Evolutionary conservation across 2,113 vertebrate species (phyloP), one percentile per base, ranked within the genome.

Genomic region (Epinephelus moara): DNA sequence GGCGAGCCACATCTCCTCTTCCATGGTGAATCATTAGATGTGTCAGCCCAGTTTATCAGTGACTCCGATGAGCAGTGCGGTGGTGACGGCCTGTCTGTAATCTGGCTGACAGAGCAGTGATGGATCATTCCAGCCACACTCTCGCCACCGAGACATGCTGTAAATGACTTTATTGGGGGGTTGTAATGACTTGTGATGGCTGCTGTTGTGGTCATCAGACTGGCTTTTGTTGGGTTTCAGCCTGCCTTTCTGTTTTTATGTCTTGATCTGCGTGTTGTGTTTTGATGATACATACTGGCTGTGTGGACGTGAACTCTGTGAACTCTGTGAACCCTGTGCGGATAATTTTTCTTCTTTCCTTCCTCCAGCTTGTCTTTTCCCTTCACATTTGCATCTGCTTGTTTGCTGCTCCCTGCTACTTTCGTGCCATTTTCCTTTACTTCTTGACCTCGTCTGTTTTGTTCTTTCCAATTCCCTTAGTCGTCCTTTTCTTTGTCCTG

Each of bases 31-130:
- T 91, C 90, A 80, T 86, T 81, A 80, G 71, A 83, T 15, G 70
- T 82, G 87, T 90, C 93, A 71, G 87, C 47, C 79, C 66, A 25
- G 74, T 87, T 88, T 91, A 90, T 68, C 9, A 40, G 67, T 64
- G 85, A 79, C 68, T 81, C 53, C 66, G 88, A 79, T 84, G 71
- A 80, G 56, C 67, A 11, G 52, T n/a, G 83, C n/a, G 55, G 72
- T 4, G 25, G 69, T 70, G 86, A 81, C 23, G 61, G 68, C 64
- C 73, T 76, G 78, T 63, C 56, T 15, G 68, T 78, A 68, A 82
- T 78, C 57, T 78, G 79, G 23, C 81, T 76, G 89, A 86, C 87
- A 73, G 59, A 56, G 52, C 50, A 4, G 71, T 84, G 90, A 90
- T 85, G 83, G 84, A 91, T 90, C 77, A 74, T 87, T 88, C 70